Percentiles rank a stretch among this genome's conserved stretches.
phyloP scores from a whole-genome alignment of 1,140 invertebrate species.

The Archegozetes longisetosus region DNA sequence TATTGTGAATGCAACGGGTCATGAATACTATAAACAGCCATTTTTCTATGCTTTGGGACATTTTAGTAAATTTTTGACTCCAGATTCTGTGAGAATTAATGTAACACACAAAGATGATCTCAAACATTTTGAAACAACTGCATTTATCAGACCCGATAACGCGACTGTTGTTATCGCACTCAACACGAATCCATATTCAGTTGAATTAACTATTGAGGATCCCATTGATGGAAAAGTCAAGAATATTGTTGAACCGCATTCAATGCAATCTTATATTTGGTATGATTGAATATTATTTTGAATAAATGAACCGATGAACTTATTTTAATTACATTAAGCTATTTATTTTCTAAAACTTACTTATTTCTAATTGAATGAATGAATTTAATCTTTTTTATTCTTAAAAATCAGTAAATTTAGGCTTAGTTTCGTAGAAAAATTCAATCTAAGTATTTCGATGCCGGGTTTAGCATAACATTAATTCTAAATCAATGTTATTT shows the following conservation, averaged over 20 bases:
- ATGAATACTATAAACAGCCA: slow-evolving; percentile 69
- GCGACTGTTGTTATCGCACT: slow-evolving; percentile 39
- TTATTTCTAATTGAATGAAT: no score
- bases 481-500: no score
- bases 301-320: no score
- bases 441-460: no score
- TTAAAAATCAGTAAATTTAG: no score
- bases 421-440: no score
- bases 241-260: slow-evolving; percentile 21
- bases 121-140: slow-evolving; percentile 29
- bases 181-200: slow-evolving; percentile 39
- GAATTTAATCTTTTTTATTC: no score
- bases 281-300: neutral
- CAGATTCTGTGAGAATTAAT: slow-evolving; percentile 35
- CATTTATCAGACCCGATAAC: slow-evolving; percentile 40
- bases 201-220: slow-evolving; percentile 24
- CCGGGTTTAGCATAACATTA: no score
- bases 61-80: slow-evolving; percentile 60
- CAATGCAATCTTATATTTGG: slow-evolving; percentile 28
- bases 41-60: no score
- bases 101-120: neutral
- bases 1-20: slow-evolving; percentile 43
- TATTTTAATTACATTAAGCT: no score
- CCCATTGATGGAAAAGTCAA: slow-evolving; percentile 24
- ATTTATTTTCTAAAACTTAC: no score